These are phyloP conservation scores for Teleogryllus oceanicus DNA, from an alignment of 2,888 invertebrate genomes.

Conservation along the genomic window DNA sequence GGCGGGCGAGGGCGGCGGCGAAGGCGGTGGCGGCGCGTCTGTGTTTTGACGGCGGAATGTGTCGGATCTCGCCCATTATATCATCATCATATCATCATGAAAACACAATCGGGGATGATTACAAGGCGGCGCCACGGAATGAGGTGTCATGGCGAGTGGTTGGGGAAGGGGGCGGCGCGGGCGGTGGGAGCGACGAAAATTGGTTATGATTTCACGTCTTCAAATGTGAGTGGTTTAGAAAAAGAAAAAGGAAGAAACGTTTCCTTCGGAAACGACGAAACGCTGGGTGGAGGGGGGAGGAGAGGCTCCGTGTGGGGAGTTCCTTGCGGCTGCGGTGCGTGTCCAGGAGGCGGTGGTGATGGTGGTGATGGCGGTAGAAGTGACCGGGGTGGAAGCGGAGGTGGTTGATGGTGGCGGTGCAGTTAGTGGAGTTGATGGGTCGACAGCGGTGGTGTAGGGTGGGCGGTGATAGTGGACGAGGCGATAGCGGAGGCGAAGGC, in stretches of 20 bases:
- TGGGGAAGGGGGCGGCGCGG: neutral
- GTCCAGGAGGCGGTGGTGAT: neutral
- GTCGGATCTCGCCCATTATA: constrained; percentile 49
- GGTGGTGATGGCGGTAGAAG: no score
- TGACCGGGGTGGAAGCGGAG: no score
- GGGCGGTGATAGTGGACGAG: no score
- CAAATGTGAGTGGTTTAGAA: constrained; percentile 3
- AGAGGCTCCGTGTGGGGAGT: neutral
- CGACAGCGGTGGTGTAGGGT: no score
- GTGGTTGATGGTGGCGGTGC: no score
- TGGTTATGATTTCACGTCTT: constrained; percentile 32
- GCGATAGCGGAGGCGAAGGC: no score
- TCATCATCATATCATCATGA: constrained; percentile 51
- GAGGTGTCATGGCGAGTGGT: constrained; percentile 31
- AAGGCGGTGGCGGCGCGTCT: neutral
- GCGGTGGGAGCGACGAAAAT: constrained; percentile 27
- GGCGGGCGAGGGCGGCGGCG: neutral
- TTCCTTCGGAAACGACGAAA: constrained; percentile 10
- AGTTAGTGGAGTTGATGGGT: no score
- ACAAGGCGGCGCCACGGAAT: constrained; percentile 47
- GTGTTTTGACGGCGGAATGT: constrained; percentile 46
- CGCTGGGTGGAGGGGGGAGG: neutral
- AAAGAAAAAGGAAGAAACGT: constrained; percentile 8
- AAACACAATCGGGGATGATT: constrained; percentile 52
- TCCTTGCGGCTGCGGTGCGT: neutral